Conservation (phyloP, 2,113 vertebrate genomes). For the Brachirus orientalis region DNA sequence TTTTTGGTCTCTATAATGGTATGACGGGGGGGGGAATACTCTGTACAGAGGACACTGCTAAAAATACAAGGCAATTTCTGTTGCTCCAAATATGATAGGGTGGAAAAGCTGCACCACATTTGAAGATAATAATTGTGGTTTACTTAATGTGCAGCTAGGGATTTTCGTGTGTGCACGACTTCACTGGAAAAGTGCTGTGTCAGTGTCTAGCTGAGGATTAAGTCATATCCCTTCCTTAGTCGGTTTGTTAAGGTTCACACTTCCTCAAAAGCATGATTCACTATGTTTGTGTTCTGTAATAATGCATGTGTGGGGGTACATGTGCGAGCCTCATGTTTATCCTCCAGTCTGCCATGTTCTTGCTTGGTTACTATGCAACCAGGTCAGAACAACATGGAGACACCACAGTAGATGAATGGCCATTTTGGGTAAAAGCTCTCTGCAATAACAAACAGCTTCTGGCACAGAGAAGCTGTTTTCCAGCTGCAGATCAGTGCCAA, state of each 20-base stretch:
- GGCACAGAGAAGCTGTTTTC: slow-evolving; percentile 76
- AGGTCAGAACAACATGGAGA: slow-evolving; percentile 71
- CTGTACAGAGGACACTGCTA: slow-evolving; percentile 10
- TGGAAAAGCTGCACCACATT: slow-evolving; percentile 17
- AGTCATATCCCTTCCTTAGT: slow-evolving; percentile 16
- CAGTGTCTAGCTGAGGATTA: slow-evolving; percentile 45
- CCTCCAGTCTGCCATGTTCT: slow-evolving; percentile 59
- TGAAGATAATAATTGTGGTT: slow-evolving; percentile 48
- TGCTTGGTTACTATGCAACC: slow-evolving; percentile 74
- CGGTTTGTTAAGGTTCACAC: slow-evolving; percentile 27
- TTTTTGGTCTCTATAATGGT: slow-evolving; percentile 3
- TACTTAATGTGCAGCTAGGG: slow-evolving; percentile 45
- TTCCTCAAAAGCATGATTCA: slow-evolving; percentile 36
- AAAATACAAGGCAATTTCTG: slow-evolving; percentile 38
- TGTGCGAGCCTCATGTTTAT: slow-evolving; percentile 50
- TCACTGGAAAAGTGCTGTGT: slow-evolving; percentile 56
- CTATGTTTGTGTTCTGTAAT: slow-evolving; percentile 36
- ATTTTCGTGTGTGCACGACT: slow-evolving; percentile 49
- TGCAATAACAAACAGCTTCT: slow-evolving; percentile 78
- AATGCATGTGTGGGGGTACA: slow-evolving; percentile 10
- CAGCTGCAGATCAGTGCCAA: slow-evolving; percentile 74
- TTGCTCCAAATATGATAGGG: slow-evolving; percentile 31
- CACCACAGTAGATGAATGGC: slow-evolving; percentile 77
- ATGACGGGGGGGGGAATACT: neutral
- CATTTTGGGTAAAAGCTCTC: slow-evolving; percentile 81